Percentiles rank a stretch among this genome's conserved stretches.
Evolutionary conservation across 2,113 vertebrate species (phyloP).

Genomic region (Nymphicus hollandicus): DNA sequence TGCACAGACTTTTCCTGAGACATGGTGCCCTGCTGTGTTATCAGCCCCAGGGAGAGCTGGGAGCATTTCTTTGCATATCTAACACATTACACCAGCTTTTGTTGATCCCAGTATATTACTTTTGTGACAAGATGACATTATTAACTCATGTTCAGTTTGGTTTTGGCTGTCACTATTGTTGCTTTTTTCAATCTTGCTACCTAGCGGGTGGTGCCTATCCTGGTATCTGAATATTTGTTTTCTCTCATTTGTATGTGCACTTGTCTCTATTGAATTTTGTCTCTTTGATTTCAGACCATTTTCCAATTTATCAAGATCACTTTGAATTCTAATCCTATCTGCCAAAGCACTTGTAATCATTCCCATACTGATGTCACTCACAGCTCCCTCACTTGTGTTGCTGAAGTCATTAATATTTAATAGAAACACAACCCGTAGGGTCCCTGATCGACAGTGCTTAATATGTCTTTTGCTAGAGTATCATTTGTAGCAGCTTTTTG

Average conservation of each 20-base stretch:
- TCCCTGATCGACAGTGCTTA: not conserved
- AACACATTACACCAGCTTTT: accelerated
- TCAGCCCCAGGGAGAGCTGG: accelerated
- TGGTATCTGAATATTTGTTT: not conserved
- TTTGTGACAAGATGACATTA: not conserved
- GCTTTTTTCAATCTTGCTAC: not conserved
- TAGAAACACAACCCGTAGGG: not conserved
- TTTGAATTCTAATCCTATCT: slow-evolving; percentile 35
- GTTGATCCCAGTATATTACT: accelerated
- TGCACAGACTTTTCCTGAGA: accelerated
- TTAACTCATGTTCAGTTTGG: not conserved
- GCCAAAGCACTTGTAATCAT: slow-evolving; percentile 44
- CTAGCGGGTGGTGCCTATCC: not conserved
- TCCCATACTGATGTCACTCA: not conserved
- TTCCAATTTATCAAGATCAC: slow-evolving; percentile 45
- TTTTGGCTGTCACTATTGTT: not conserved
- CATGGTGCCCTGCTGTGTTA: accelerated
- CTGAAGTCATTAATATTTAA: slow-evolving; percentile 4
- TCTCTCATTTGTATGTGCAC: slow-evolving; percentile 26
- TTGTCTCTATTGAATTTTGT: slow-evolving; percentile 2
- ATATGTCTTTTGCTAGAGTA: not conserved
- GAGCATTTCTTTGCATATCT: accelerated
- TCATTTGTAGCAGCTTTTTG: not conserved
- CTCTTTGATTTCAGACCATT: slow-evolving; percentile 57
- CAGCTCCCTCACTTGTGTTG: not conserved